These are phyloP conservation scores for Bursaphelenchus mucronatus DNA, from an alignment of 1,140 invertebrate genomes.

Conservation along the genomic window DNA sequence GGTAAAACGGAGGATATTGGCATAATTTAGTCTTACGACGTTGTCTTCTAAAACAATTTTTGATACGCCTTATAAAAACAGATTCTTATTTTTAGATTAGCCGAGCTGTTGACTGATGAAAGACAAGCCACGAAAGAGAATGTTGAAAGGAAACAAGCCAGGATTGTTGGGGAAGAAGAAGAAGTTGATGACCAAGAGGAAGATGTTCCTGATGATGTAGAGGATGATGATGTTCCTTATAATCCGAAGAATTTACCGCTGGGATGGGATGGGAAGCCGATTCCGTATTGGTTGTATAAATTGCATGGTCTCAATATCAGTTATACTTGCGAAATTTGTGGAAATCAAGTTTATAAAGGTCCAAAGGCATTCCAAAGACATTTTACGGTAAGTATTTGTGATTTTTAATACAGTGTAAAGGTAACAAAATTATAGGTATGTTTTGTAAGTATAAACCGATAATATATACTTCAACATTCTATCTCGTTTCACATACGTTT, in stretches of 20 bases:
- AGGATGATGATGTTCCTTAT: conserved; percentile 89
- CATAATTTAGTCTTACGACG: no score
- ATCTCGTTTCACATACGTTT: no score
- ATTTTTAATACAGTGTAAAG: conserved; percentile 10
- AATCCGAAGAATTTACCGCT: conserved; percentile 98
- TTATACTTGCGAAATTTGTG: conserved; percentile 98
- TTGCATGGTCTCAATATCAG: conserved; percentile 96
- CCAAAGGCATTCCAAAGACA: conserved; percentile 99
- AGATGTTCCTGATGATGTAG: conserved; percentile 67
- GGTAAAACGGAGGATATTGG: background rate
- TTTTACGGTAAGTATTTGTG: conserved; percentile 71
- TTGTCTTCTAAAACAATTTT: background rate
- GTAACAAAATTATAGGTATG: background rate
- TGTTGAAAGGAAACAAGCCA: conserved; percentile 92
- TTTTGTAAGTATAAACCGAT: no score
- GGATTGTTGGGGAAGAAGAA: conserved; percentile 87
- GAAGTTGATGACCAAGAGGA: conserved; percentile 60
- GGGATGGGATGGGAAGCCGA: conserved; percentile 99
- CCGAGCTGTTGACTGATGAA: conserved; percentile 66
- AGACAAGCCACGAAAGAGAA: conserved; percentile 89
- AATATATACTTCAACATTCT: no score
- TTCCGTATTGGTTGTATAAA: conserved; percentile 94
- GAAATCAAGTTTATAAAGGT: conserved; percentile 91
- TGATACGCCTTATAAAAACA: background rate
- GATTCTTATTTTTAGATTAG: conserved; percentile 38